Percentiles rank a stretch among this genome's conserved stretches.
phyloP scores from a whole-genome alignment of 2,888 invertebrate species.

The Cephus pulcher region DNA sequence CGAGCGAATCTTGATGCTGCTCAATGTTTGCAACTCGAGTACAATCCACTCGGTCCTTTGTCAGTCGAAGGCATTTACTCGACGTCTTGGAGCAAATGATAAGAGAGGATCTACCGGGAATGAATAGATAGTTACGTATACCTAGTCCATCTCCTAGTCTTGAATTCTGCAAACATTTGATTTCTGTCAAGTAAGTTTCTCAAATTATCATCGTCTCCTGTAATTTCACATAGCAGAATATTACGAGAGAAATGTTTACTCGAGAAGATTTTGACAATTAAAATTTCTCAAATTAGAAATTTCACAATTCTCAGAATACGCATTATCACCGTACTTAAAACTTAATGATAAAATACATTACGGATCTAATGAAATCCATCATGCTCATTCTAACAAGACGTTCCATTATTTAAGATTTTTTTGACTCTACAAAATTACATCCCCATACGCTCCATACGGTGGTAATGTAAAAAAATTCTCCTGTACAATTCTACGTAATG shows the following conservation, averaged over 20 bases:
- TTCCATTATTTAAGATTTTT: not conserved
- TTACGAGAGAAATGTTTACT: not conserved
- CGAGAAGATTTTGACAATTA: not conserved
- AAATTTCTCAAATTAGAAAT: not conserved
- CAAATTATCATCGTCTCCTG: not conserved
- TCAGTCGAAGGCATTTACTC: not conserved
- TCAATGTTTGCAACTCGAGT: not conserved
- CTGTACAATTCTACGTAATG: not conserved
- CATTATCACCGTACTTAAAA: not conserved
- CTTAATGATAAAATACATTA: not conserved
- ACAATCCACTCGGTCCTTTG: not conserved
- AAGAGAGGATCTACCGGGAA: not conserved
- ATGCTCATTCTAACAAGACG: not conserved
- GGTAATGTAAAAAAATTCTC: not conserved
- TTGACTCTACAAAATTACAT: not conserved
- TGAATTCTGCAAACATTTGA: not conserved
- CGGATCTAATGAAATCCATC: not conserved
- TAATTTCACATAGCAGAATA: not conserved
- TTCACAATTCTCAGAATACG: not conserved
- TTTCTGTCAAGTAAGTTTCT: not conserved
- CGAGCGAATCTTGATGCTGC: not conserved
- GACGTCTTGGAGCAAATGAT: not conserved
- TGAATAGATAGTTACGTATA: not conserved
- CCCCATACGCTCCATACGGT: not conserved
- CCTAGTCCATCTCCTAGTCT: not conserved